Evolutionary conservation across 2,113 vertebrate genomes (phyloP).

Genomic region (Psilopsiagon aymara): DNA sequence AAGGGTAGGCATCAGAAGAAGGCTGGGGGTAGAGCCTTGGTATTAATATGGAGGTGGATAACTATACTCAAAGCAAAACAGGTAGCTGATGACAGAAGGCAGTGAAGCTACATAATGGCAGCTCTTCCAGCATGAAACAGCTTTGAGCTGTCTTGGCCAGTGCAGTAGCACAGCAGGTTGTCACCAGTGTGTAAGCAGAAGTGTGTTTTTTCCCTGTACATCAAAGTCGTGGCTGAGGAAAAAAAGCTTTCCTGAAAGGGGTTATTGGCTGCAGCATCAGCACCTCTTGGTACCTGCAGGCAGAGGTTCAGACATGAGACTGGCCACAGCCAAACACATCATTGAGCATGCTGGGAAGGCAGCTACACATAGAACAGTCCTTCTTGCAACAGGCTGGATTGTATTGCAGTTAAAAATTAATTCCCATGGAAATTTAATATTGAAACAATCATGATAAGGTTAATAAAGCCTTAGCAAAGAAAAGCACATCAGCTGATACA

Average conservation of each 20-base stretch:
- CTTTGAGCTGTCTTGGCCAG: not conserved
- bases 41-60: not conserved
- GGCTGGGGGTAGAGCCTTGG: not conserved
- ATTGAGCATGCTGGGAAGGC: not conserved
- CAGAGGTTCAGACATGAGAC: not conserved
- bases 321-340: not conserved
- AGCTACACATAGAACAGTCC: not conserved
- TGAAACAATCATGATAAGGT: not conserved
- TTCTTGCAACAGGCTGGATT: not conserved
- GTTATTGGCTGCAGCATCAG: not conserved
- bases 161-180: not conserved
- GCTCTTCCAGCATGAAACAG: not conserved
- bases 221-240: not conserved
- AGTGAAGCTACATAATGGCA: not conserved
- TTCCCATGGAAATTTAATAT: not conserved
- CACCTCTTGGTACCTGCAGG: not conserved
- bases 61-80: not conserved
- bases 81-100: not conserved
- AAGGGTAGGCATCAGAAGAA: not conserved
- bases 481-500: not conserved
- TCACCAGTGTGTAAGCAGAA: not conserved
- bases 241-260: not conserved
- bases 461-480: not conserved
- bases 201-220: not conserved
- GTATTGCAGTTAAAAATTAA: constrained; percentile 8